Evolutionary conservation across 1,140 invertebrate species (phyloP), one percentile per base, ranked within the genome.

Genomic region (Drosophila pandora): DNA sequence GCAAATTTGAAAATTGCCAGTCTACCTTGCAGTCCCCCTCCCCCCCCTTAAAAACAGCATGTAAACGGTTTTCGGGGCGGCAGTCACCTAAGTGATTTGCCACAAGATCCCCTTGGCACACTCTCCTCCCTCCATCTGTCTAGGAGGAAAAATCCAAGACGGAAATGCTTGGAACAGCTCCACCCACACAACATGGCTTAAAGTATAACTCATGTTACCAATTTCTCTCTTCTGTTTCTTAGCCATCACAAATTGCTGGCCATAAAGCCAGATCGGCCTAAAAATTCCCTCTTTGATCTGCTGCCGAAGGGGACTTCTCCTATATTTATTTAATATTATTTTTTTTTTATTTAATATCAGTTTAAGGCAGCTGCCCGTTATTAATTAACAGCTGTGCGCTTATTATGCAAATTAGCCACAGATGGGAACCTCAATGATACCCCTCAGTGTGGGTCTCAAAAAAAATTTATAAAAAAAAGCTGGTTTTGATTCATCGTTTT

Each of bases 381-480:
- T 82, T 87, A 88, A 88, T 87, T 82, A 87, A 88, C 82, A 87
- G 83, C 82, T 88, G 82, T 79, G 83, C 79, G 82, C 79, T 72
- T 87, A 79, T 76, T 87, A 88, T 87, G 83, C 75, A 87, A 88
- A 87, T 88, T 67, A 45, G 71, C 63, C 63, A 76, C 81, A 77
- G 74, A 82, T 78, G 82, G 67, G 63, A 52, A 59, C n/a, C 60
- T 41, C 32, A 53, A 41, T 8, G 48, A 56, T 56, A 57, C 17
- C 17, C 17, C 17, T 17, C 17, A 17, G 60, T 55, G 72, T 62
- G 64, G 67, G 57, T 32, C 48, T 62, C 5, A 60, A 49, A 77
- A 52, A 62, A 37, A 54, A 13, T 28, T 30, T 12, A 39, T 12
- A 56, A 9, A 52, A 39, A 54, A 58, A 12, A 65, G 17, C 61